A percentile compares a stretch with the other conserved stretches of the same genome.
Evolutionary conservation across 2,888 invertebrate species (phyloP).

Genomic region (Chloroclystis v-ata): DNA sequence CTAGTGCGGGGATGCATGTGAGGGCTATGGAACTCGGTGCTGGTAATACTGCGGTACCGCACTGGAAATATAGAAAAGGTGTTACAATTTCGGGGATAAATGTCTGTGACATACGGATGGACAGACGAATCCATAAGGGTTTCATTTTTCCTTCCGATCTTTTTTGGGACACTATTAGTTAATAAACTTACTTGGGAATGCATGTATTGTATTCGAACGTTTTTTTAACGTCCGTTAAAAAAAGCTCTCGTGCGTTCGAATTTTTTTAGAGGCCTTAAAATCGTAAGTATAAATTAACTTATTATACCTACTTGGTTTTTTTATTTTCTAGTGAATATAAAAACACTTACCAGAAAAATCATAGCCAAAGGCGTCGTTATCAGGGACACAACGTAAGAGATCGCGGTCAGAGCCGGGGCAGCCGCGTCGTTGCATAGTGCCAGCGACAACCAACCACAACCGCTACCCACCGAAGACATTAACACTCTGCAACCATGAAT

Average conservation of each 20-base stretch:
- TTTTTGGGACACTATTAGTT: no score
- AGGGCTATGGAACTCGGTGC: constrained; percentile 35
- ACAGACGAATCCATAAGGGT: no score
- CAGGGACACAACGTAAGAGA: constrained; percentile 39
- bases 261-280: no score
- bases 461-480: constrained; percentile 49
- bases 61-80: constrained; percentile 33
- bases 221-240: no score
- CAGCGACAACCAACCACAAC: constrained; percentile 60
- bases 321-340: background rate
- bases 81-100: no score
- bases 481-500: constrained; percentile 39
- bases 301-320: no score
- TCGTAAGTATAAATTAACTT: no score
- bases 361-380: constrained; percentile 45
- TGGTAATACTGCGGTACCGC: constrained; percentile 46
- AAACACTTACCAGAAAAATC: constrained; percentile 41
- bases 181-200: no score
- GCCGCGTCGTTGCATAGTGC: constrained; percentile 36
- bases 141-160: no score
- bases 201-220: no score
- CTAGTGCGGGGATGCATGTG: constrained; percentile 32
- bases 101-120: no score
- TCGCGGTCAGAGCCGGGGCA: constrained; percentile 34
- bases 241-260: no score